Conservation (phyloP, 2,113 vertebrate species). For the Gymnogyps californianus region DNA sequence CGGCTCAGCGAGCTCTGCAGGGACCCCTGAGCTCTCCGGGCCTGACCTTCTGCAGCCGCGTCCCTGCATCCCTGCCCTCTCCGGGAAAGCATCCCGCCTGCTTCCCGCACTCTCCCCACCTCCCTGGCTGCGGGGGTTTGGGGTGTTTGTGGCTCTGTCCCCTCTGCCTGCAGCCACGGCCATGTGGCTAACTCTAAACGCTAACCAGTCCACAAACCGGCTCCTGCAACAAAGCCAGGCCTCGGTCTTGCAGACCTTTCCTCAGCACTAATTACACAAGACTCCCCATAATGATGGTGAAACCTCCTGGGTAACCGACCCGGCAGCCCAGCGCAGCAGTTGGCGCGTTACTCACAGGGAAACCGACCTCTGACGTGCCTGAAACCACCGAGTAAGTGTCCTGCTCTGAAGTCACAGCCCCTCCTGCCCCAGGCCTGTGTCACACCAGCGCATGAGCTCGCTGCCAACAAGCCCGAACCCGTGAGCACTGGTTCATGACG, state of each 20-base stretch:
- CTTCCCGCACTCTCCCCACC: neutral
- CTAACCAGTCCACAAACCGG: neutral
- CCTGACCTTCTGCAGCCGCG: neutral
- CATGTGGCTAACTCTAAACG: neutral
- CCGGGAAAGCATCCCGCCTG: neutral
- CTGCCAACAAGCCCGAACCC: neutral
- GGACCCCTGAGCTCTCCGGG: neutral
- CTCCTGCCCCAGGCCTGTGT: neutral
- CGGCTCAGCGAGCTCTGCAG: neutral
- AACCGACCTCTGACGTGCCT: neutral
- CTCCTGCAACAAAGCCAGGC: neutral
- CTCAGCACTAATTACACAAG: neutral
- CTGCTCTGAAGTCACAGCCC: neutral
- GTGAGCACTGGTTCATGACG: fast-evolving
- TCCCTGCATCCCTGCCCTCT: neutral
- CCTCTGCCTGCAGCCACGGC: neutral
- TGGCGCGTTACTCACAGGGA: neutral
- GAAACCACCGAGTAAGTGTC: neutral
- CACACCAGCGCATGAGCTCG: neutral
- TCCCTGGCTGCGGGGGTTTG: neutral
- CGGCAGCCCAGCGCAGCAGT: neutral
- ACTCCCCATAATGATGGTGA: neutral
- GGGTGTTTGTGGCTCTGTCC: neutral
- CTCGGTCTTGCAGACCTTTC: neutral
- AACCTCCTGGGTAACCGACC: neutral